Evolutionary conservation across 2,113 vertebrate species (phyloP), one percentile per base, ranked within the genome.

Genomic region (Leucosticte australis): DNA sequence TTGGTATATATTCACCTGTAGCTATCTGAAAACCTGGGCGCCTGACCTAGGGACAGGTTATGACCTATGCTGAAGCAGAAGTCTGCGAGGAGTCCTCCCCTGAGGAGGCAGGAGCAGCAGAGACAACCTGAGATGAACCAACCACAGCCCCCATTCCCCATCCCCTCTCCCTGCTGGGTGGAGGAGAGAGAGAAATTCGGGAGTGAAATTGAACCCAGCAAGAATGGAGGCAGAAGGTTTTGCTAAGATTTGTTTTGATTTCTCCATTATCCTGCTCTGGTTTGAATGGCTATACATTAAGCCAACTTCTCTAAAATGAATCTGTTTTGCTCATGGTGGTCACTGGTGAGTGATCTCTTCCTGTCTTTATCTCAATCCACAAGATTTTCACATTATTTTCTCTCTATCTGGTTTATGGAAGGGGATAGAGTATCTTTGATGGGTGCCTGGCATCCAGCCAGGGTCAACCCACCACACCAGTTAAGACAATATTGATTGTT

Each of bases 91-190:
- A 49, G 5, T 24, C 15, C 26, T 73, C 10, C 12, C 13, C 11
- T 16, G 74, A 73, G 26, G 26, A 39, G 16, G 14, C 73, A 84
- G 7, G 24, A 19, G 3, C 10, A 42, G 10, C 33, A 28, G 46
- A 53, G 28, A 39, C 33, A n/a, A 21, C 0, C 0, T 18, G 15
- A 13, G 4, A 73, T 27, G 22, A 67, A 67, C 10, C 7, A 9
- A 55, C 21, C 39, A 31, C 12, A 67, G 39, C 8, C 11, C 8
- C 17, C 30, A 20, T 41, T 53, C 5, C 28, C 10, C 9, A 21
- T 3, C 2, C 6, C 10, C 3, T 7, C 8, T 28, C 3, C 2
- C 24, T 21, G 4, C 39, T 28, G 26, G 21, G 27, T 46, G 26
- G 47, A 47, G 18, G 15, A 33, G 33, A 17, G 7, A 78, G n/a